A percentile compares a stretch with the other conserved stretches of the same genome.
These are phyloP conservation scores for Agonopterix alstromeriana DNA, from an alignment of 2,888 invertebrate species.

Conservation along the genomic window DNA sequence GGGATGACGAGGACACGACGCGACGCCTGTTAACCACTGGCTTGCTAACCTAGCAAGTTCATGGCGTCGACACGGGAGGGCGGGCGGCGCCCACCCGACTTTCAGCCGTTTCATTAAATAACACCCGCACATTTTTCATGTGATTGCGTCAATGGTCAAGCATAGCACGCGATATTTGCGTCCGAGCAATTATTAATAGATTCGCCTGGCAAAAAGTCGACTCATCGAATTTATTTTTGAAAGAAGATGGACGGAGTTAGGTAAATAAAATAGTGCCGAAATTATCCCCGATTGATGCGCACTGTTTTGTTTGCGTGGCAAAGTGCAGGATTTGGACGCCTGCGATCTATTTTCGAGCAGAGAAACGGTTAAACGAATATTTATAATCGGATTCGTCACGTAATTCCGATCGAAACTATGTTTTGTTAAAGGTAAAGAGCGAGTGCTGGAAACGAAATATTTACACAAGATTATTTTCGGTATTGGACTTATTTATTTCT, in stretches of 20 bases:
- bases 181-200: constrained; percentile 64
- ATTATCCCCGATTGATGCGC: constrained; percentile 44
- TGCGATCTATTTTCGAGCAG: constrained; percentile 43
- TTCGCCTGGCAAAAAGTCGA: constrained; percentile 62
- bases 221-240: constrained; percentile 67
- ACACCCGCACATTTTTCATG: constrained; percentile 65
- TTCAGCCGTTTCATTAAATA: constrained; percentile 63
- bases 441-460: constrained; percentile 51
- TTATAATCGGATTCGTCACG: constrained; percentile 66
- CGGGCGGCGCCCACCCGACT: constrained; percentile 48
- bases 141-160: constrained; percentile 70
- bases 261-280: constrained; percentile 66
- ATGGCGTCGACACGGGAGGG: constrained; percentile 27
- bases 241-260: constrained; percentile 43
- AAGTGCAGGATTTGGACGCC: constrained; percentile 28
- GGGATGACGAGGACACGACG: constrained; percentile 1
- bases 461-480: constrained; percentile 63
- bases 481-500: constrained; percentile 53
- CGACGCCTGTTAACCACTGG: constrained; percentile 10
- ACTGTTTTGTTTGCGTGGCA: constrained; percentile 51
- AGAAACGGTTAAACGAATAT: constrained; percentile 49
- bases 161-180: constrained; percentile 68
- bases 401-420: constrained; percentile 38
- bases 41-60: constrained; percentile 20
- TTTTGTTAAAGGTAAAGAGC: constrained; percentile 57